phyloP scores from a whole-genome alignment of 2,888 invertebrate species.

The Nomada goodeniana region DNA sequence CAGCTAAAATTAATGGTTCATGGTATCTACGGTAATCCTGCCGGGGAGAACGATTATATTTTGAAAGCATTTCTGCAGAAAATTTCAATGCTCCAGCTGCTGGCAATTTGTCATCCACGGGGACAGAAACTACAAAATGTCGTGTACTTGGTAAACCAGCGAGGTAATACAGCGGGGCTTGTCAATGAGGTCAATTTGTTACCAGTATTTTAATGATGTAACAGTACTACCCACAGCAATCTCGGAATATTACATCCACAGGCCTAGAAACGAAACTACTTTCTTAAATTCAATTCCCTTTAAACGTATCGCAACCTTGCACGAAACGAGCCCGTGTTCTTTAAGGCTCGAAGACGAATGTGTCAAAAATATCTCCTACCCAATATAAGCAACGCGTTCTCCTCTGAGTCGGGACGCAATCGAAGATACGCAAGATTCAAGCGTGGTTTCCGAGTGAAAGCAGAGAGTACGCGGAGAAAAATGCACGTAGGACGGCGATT shows the following conservation, averaged over 20 bases:
- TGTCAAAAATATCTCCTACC: neutral
- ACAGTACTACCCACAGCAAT: neutral
- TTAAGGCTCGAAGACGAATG: no score
- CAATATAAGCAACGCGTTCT: neutral
- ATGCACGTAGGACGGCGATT: conserved; percentile 14
- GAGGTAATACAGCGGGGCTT: neutral
- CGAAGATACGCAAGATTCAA: neutral
- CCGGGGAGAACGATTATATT: no score
- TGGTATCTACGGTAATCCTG: no score
- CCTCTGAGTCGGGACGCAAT: neutral
- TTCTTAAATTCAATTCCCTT: no score
- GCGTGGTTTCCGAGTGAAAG: conserved; percentile 10
- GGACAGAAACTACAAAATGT: no score
- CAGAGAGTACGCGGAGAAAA: neutral
- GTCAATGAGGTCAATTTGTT: neutral
- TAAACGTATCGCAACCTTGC: no score
- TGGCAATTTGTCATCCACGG: no score
- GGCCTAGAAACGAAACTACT: neutral
- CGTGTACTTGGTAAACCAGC: no score
- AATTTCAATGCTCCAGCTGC: no score
- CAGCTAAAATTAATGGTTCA: no score
- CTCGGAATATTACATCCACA: neutral
- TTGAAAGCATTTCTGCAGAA: no score
- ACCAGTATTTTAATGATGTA: neutral
- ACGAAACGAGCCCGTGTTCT: no score